Base-by-base conservation (phyloP, 2,888 invertebrate species). In the Platerodrilus igneus region DNA sequence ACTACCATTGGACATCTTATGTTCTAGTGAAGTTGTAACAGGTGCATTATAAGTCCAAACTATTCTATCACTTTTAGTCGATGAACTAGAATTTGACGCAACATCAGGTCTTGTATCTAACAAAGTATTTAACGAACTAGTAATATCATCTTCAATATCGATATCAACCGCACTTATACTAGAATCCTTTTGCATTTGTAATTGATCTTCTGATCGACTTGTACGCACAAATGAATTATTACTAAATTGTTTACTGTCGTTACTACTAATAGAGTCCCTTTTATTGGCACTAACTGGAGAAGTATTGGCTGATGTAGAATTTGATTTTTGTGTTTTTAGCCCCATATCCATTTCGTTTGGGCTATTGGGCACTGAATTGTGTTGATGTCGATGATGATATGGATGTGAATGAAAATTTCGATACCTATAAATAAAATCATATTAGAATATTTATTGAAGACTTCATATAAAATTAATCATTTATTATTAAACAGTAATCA, bases 1-100 rank as follows among this genome's bases (percentile, higher is more conserved):
- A 56, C 73, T 73, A 47, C 73, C 74, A 51, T 76, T 78, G 32
- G 77, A 77, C 10, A 77, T 72, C 57, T 77, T 75, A 60, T 77
- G 78, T 20, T 68, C 68, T 38, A 76, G 72, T 26, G 75, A 71
- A 52, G 75, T 71, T 55, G 79, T 76, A 25, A 81, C 77, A n/a
- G 90, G 89, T 42, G 90, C 89, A 73, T 90, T 91, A 74, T 88
- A 90, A 33, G 90, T 90, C 90, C 90, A 90, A 33, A 90, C 88
- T 63, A 90, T 88, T 57, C 89, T 78, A 66, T 74, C 76, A 59
- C 71, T 71, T 75, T 71, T 60, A 73, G 76, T 37, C 73, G 76
- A 26, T 25, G 49, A 52, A 47, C 53, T 57, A 16, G 59, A 35
- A 35, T 45, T 41, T 18, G 42, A 40, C n/a, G 52, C 56, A n/a